Base-by-base conservation (phyloP, 1,140 invertebrate species). In the Orchesella cincta region DNA sequence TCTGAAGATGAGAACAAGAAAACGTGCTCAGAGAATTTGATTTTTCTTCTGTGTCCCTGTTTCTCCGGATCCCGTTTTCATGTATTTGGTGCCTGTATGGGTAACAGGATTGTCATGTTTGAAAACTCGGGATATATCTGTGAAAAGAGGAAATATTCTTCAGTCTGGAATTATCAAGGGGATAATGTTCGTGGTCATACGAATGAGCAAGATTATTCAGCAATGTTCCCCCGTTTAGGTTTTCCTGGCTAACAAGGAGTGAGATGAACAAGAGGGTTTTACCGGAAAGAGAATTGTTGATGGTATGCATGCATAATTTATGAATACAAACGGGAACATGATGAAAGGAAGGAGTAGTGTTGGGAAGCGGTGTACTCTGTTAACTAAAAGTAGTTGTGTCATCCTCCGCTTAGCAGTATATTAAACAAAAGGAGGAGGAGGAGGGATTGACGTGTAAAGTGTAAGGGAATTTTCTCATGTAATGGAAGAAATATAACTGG, bases 261-360 rank as follows among this genome's bases (percentile, higher is more conserved):
- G 18, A 46, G 5, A 46, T 46, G 39, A 46, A 5, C 18, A 46
- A 8, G 18, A 8, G 18, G 39, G 39, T 46, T 46, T 46, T 20
- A 46, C 39, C 8, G 39, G 39, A 16, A 57, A 57, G 14, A 57
- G 54, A 31, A 67, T 67, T 33, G 62, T 67, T 67, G 62, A 67
- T 67, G 62, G 8, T 34, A 35, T 75, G 64, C 62, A 78, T 78
- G 77, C 77, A 78, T 78, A 75, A 78, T 78, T 78, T 78, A 78
- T 78, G 67, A 78, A 78, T 75, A 51, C 64, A 46, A 74, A 74
- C 73, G 71, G 67, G 54, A 67, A 51, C 74, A 67, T 67, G 62
- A 31, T 67, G 62, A 67, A 26, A 57, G 14, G 54, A 57, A 57
- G 54, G 12, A 18, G 54, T 57, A 57, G n/a, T n/a, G n/a, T n/a